A percentile compares a stretch with the other conserved stretches of the same genome.
These are phyloP conservation scores for Parauchenoglanis punctatus DNA, from an alignment of 2,797 vertebrate species.

Conservation along the genomic window DNA sequence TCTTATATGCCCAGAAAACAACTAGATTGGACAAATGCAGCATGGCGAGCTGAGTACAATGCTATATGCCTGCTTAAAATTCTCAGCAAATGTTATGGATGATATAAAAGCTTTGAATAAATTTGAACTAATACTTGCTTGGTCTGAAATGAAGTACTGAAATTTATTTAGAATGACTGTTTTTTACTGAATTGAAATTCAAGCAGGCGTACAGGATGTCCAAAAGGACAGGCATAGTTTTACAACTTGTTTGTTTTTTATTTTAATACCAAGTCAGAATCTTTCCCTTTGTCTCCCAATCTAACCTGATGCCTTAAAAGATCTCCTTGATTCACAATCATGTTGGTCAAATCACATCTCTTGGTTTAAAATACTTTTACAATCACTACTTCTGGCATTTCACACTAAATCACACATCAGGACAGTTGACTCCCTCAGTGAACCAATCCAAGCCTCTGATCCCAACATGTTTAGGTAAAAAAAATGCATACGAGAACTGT, in stretches of 20 bases:
- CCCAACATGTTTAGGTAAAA: conserved; percentile 48
- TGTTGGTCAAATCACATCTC: conserved; percentile 53
- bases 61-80: background rate
- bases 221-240: conserved; percentile 2
- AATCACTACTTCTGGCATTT: conserved; percentile 62
- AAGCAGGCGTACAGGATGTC: background rate
- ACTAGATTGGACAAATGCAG: background rate
- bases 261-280: conserved; percentile 21
- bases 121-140: conserved; percentile 9
- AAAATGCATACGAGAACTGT: conserved; percentile 49
- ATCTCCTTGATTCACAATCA: conserved; percentile 59
- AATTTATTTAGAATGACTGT: background rate
- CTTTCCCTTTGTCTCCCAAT: conserved; percentile 55
- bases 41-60: background rate
- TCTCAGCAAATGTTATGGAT: background rate
- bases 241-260: background rate
- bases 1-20: background rate
- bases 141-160: background rate
- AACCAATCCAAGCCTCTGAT: conserved; percentile 66
- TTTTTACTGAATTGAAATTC: background rate
- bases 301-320: conserved; percentile 61
- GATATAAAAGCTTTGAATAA: background rate
- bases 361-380: conserved; percentile 66
- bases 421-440: conserved; percentile 47
- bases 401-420: conserved; percentile 43